A percentile compares a stretch with the other conserved stretches of the same genome.
Evolutionary conservation across 2,888 invertebrate species (phyloP).

Genomic region (Leptinotarsa tumamoca): DNA sequence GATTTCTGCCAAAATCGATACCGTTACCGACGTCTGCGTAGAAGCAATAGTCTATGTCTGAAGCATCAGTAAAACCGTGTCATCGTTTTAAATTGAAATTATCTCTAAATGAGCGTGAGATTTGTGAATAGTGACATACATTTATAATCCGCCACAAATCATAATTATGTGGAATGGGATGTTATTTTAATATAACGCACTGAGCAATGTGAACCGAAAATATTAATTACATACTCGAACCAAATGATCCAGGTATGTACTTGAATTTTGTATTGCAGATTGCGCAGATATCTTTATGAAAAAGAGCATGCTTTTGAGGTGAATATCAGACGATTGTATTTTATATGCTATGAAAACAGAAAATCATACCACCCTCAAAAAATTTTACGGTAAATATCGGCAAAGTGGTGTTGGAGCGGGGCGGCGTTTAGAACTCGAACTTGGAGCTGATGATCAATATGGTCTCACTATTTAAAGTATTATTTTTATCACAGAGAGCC

Average conservation of each 20-base stretch:
- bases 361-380: too few relatives aligned
- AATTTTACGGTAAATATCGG: too few relatives aligned
- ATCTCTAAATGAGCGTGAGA: not conserved
- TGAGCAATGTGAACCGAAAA: not conserved
- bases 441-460: too few relatives aligned
- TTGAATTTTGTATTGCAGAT: not conserved
- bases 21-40: not conserved
- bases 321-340: not conserved
- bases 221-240: not conserved
- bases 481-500: too few relatives aligned
- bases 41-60: not conserved
- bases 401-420: too few relatives aligned
- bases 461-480: too few relatives aligned
- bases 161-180: not conserved
- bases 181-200: not conserved
- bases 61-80: not conserved
- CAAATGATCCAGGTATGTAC: slow-evolving; percentile 24
- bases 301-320: not conserved
- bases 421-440: too few relatives aligned
- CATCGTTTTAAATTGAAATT: not conserved
- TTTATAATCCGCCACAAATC: not conserved
- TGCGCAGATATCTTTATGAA: not conserved
- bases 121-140: not conserved
- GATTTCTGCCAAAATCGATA: not conserved
- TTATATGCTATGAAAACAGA: too few relatives aligned